A percentile compares a stretch with the other conserved stretches of the same genome.
Evolutionary conservation across 2,113 vertebrate species (phyloP).

Genomic region (Gambusia affinis): DNA sequence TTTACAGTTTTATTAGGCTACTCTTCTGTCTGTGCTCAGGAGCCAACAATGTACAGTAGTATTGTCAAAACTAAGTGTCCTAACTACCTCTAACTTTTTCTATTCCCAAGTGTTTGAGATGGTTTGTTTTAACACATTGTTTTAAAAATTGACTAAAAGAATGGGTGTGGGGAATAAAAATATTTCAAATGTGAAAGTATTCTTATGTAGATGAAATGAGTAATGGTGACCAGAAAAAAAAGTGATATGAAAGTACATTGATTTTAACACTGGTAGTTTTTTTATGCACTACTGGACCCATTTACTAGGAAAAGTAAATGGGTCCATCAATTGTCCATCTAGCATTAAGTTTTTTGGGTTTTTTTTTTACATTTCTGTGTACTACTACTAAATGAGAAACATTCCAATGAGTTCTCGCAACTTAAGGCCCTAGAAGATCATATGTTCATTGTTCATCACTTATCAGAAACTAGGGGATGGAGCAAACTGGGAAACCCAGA

Average conservation of each 20-base stretch:
- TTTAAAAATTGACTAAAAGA: background rate
- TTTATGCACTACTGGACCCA: background rate
- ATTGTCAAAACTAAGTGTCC: conserved; percentile 16
- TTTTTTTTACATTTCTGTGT: background rate
- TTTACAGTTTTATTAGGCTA: conserved; percentile 12
- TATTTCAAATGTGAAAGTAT: background rate
- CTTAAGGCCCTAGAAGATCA: background rate
- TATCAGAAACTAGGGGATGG: background rate
- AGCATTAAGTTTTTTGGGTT: background rate
- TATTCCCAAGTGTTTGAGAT: conserved; percentile 1
- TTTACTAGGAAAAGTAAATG: background rate
- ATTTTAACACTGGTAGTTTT: background rate
- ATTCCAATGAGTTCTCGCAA: background rate
- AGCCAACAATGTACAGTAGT: conserved; percentile 21
- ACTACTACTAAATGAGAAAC: background rate
- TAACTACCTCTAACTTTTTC: conserved; percentile 54
- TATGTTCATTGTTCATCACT: background rate
- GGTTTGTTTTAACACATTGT: conserved; percentile 25
- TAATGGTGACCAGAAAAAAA: background rate
- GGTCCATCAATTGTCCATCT: background rate
- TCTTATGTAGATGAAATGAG: background rate
- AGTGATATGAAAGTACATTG: background rate
- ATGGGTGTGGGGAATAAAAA: background rate
- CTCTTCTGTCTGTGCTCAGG: conserved; percentile 16
- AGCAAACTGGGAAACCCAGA: background rate